Base-by-base conservation (phyloP, 2,797 vertebrate species). In the Karalla daura region DNA sequence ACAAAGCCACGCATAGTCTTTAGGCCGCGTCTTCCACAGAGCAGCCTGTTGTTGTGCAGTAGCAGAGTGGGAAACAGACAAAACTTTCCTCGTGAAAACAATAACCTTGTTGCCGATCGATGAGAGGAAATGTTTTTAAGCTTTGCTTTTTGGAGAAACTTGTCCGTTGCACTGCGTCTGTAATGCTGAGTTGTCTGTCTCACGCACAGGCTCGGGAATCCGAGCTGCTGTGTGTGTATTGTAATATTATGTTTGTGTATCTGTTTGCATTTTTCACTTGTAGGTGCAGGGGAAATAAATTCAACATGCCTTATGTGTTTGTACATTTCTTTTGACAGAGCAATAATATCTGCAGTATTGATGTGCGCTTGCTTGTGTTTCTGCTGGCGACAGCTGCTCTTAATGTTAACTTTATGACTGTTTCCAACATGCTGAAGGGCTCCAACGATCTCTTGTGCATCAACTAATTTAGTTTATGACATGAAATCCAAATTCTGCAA, bases 221-320 rank as follows among this genome's bases (percentile, higher is more conserved):
- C 60, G 49, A 36, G 56, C 83, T 70, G 77, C 59, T 74, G 47
- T 76, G 74, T 87, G 87, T 82, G 78, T 86, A 64, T 53, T 84
- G 79, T 80, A 76, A 63, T 74, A 69, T 67, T 66, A 60, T 67
- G 68, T 74, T 20, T 79, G 59, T 85, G 71, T 67, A 58, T 71
- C 69, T 77, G 83, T 89, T 84, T 86, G 76, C 67, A 85, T 85
- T 86, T 89, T 90, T 84, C 86, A 89, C 81, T 69, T 64, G 63
- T 88, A 56, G 72, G 64, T 80, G 81, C 81, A 82, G 85, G 84
- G 80, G 66, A 87, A 91, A 90, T 90, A 90, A 92, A 91, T 77
- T 86, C 81, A 79, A 85, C 76, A 91, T 89, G 90, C 90, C 91
- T 92, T 91, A 89, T 37, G 62, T 68, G 45, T 77, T 59, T 78